Evolutionary conservation across 1,140 invertebrate species (phyloP), one percentile per base, ranked within the genome.

Genomic region (Ceratosolen fusciceps): DNA sequence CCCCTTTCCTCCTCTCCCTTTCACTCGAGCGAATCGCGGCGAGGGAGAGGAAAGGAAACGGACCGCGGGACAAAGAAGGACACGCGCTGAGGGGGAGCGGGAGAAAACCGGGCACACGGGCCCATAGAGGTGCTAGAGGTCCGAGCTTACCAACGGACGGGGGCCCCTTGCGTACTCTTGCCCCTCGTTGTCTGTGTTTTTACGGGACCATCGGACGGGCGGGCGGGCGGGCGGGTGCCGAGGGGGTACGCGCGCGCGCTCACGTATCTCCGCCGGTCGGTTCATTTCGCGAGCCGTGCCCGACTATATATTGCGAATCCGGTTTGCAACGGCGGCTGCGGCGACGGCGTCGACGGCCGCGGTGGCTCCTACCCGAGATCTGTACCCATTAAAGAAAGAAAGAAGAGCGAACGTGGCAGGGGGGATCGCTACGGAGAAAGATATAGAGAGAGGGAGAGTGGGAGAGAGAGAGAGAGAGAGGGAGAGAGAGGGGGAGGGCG

Each of bases 271-370:
- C 83, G 68, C 62, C 77, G 24, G n/a, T 68, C 81, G 83, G 81
- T 65, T 76, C 58, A 58, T 80, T 80, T 76, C 68, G 76, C 72
- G 74, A 72, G 60, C 21, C 39, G 67, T 47, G 67, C 37, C 67
- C 67, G 26, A 85, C 86, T 86, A 86, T 75, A 75, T 86, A 88
- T 89, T 86, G 86, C 87, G 83, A 88, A 89, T 89, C 88, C 88
- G 88, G 88, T 89, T 89, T 88, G 86, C 80, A 81, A 82, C 79
- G 79, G 76, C 79, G 58, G 72, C 74, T 21, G 54, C 56, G 26
- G 56, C n/a, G n/a, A n/a, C n/a, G n/a, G 86, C 80, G 80, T 82
- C 79, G 79, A 73, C 79, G 58, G 72, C 74, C 21, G 54, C 56
- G 26, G 56, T 80, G 74, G 81, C 74, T 52, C 70, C 10, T 37